phyloP scores from a whole-genome alignment of 2,113 vertebrate genomes.

The Catagonus wagneri region DNA sequence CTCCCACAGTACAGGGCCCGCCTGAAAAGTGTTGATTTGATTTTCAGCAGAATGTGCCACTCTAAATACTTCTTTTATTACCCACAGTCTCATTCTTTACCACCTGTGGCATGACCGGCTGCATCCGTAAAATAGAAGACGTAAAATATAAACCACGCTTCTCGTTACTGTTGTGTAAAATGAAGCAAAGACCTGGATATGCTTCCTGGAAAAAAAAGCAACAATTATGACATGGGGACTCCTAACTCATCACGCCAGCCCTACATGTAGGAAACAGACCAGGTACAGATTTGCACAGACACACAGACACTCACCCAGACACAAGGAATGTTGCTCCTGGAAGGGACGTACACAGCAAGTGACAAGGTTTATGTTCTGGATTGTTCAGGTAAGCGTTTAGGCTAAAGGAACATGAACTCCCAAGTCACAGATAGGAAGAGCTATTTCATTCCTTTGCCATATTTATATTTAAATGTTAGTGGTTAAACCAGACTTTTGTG shows the following conservation, averaged over 20 bases:
- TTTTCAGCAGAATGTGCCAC: neutral
- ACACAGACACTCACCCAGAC: neutral
- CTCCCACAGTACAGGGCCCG: neutral
- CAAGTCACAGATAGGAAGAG: neutral
- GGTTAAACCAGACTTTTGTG: constrained; percentile 31
- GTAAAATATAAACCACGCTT: neutral
- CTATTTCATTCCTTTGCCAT: neutral
- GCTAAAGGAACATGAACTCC: neutral
- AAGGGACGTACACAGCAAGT: rapidly evolving
- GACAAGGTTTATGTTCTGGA: rapidly evolving
- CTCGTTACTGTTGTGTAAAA: neutral
- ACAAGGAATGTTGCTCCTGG: neutral
- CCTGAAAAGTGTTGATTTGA: neutral
- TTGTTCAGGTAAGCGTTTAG: neutral
- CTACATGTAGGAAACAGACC: neutral
- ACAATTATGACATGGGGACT: neutral
- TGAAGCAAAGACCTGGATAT: neutral
- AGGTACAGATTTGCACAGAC: too few relatives aligned
- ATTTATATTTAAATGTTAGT: constrained; percentile 8
- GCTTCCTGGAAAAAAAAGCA: neutral
- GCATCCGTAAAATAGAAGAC: neutral
- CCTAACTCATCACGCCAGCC: neutral
- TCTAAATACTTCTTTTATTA: neutral
- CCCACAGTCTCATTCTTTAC: neutral
- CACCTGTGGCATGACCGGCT: neutral